Percentiles rank a stretch among this genome's conserved stretches.
Conservation (phyloP, 2,888 invertebrate genomes). For the Nemotelus nigrinus region DNA sequence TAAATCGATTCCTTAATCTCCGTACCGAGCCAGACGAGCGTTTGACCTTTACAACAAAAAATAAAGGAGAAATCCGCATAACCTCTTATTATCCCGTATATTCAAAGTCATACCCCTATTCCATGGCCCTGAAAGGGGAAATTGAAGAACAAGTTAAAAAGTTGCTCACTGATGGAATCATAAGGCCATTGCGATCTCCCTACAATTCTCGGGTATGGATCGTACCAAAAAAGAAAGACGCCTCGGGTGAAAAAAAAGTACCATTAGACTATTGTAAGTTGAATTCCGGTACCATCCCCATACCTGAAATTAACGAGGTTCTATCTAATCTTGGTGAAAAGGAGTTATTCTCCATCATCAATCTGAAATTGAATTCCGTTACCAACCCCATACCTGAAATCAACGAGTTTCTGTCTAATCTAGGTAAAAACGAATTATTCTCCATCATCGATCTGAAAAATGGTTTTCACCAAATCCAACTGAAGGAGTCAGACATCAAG, state of each 20-base stretch:
- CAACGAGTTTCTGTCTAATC: slow-evolving; percentile 32
- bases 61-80: slow-evolving; percentile 27
- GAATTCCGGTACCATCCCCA: slow-evolving; percentile 36
- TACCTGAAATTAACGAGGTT: slow-evolving; percentile 21
- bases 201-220: slow-evolving; percentile 21
- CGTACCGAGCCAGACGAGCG: slow-evolving; percentile 33
- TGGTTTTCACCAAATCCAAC: too few species aligned
- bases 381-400: slow-evolving; percentile 7
- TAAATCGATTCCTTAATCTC: slow-evolving; percentile 8
- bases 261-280: slow-evolving; percentile 43
- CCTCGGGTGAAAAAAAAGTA: slow-evolving; percentile 36
- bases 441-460: too few species aligned
- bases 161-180: slow-evolving; percentile 21
- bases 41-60: slow-evolving; percentile 9
- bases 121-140: slow-evolving; percentile 2
- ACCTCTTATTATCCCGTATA: slow-evolving; percentile 11
- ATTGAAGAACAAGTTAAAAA: slow-evolving; percentile 21
- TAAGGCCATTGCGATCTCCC: slow-evolving; percentile 10
- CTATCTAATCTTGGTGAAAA: slow-evolving; percentile 1
- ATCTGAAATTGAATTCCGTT: slow-evolving; percentile 10
- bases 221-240: slow-evolving; percentile 8
- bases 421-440: too few species aligned
- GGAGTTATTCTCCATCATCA: neutral
- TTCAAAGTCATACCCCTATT: slow-evolving; percentile 33
- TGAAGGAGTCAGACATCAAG: too few species aligned